Conservation (phyloP, 2,797 vertebrate genomes). For the Ctenopoma multispine region DNA sequence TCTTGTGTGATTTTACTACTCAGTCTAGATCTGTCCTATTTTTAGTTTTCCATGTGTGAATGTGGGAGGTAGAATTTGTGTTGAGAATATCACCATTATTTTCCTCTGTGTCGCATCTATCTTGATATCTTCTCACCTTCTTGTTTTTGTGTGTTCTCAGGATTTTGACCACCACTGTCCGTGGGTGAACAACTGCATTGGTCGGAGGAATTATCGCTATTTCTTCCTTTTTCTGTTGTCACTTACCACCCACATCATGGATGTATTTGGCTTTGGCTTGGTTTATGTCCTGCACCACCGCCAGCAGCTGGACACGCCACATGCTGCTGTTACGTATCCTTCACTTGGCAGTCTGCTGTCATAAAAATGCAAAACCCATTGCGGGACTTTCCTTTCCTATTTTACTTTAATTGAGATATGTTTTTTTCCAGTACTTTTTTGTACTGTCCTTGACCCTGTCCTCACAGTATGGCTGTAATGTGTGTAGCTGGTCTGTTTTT, state of each 20-base stretch:
- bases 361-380: background rate
- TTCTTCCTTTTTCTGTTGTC: slow-evolving; percentile 98
- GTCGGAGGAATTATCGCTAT: slow-evolving; percentile 96
- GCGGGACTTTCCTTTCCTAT: slow-evolving; percentile 1
- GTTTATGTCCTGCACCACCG: slow-evolving; percentile 92
- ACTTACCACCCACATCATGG: slow-evolving; percentile 93
- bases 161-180: slow-evolving; percentile 99
- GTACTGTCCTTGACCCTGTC: slow-evolving; percentile 62
- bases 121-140: background rate
- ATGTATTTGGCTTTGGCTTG: slow-evolving; percentile 95
- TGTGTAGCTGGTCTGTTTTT: slow-evolving; percentile 97
- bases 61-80: slow-evolving; percentile 1
- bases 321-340: slow-evolving; percentile 98
- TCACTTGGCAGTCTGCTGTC: slow-evolving; percentile 14
- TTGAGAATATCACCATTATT: background rate
- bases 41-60: slow-evolving; percentile 28
- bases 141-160: slow-evolving; percentile 71
- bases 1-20: slow-evolving; percentile 25
- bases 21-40: slow-evolving; percentile 37
- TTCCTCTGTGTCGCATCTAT: background rate
- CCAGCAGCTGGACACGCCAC: slow-evolving; percentile 89
- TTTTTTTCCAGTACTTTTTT: background rate
- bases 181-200: slow-evolving; percentile 99
- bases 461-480: slow-evolving; percentile 94
- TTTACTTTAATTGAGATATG: background rate